Evolutionary conservation across 2,888 invertebrate genomes (phyloP).

Genomic region (Homarus gammarus): DNA sequence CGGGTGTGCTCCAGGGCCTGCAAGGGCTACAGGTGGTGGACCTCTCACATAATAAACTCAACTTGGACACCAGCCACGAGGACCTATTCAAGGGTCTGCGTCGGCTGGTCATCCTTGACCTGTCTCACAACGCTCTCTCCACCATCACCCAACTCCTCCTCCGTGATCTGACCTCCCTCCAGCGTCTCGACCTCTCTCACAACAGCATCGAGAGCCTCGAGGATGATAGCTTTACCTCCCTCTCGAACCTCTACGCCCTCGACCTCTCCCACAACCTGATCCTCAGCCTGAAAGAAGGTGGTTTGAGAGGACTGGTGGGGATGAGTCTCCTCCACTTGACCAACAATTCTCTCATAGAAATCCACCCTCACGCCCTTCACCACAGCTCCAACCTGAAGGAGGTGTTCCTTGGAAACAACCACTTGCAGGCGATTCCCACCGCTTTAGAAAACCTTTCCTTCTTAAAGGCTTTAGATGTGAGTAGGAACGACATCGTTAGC

Average conservation of each 20-base stretch:
- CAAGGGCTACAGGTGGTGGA: constrained; percentile 86
- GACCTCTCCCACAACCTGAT: constrained; percentile 65
- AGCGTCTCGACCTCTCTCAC: constrained; percentile 64
- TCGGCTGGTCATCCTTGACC: constrained; percentile 86
- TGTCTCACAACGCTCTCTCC: constrained; percentile 82
- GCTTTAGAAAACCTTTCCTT: constrained; percentile 70
- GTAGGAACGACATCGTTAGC: constrained; percentile 56
- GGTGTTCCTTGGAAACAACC: constrained; percentile 54
- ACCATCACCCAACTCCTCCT: constrained; percentile 45
- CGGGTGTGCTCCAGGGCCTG: constrained; percentile 86
- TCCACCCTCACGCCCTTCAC: constrained; percentile 52
- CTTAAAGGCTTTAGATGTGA: constrained; percentile 61
- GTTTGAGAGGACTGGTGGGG: constrained; percentile 62
- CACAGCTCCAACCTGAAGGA: constrained; percentile 70
- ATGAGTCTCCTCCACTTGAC: constrained; percentile 58
- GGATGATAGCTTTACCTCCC: constrained; percentile 51
- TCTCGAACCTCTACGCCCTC: constrained; percentile 67
- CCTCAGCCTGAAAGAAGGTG: constrained; percentile 30
- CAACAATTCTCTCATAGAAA: constrained; percentile 58
- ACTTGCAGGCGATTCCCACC: constrained; percentile 52
- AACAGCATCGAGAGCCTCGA: constrained; percentile 58
- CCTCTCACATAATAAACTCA: constrained; percentile 86
- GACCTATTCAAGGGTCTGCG: constrained; percentile 88
- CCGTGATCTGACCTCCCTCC: constrained; percentile 62
- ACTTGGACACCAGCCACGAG: constrained; percentile 87